A percentile compares a stretch with the other conserved stretches of the same genome.
phyloP scores from a whole-genome alignment of 2,797 vertebrate genomes.

The Podarcis siculus region DNA sequence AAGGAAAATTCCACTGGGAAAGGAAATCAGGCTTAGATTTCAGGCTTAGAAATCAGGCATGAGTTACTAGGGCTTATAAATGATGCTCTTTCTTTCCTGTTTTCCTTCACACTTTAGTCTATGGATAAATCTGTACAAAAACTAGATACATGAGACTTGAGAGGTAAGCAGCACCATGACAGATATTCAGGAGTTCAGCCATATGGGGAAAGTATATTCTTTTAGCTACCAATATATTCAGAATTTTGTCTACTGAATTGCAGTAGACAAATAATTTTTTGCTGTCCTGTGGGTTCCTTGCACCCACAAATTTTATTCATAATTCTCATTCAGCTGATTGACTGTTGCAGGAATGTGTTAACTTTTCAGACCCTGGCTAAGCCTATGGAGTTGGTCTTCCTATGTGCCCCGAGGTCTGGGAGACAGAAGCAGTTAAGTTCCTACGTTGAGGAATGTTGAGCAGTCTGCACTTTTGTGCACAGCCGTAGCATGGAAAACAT shows the following conservation, averaged over 20 bases:
- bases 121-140: slow-evolving; percentile 29
- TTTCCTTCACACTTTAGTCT: slow-evolving; percentile 30
- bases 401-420: neutral
- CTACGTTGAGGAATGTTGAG: neutral
- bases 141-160: slow-evolving; percentile 30
- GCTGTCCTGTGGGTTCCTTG: neutral
- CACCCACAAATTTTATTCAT: neutral
- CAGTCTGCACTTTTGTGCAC: neutral
- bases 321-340: neutral
- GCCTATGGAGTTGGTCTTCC: neutral
- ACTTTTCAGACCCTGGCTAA: neutral
- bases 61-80: neutral
- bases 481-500: neutral
- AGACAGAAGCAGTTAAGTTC: neutral
- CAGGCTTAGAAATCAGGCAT: too few relatives aligned
- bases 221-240: neutral
- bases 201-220: neutral
- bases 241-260: neutral
- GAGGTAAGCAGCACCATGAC: slow-evolving; percentile 27
- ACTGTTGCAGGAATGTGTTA: neutral
- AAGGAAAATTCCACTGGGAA: slow-evolving; percentile 25
- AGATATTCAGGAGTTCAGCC: neutral
- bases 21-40: slow-evolving; percentile 44
- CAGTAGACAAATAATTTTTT: neutral
- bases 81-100: neutral